Base-by-base conservation (phyloP, 1,140 invertebrate species). In the Idris sp. region DNA sequence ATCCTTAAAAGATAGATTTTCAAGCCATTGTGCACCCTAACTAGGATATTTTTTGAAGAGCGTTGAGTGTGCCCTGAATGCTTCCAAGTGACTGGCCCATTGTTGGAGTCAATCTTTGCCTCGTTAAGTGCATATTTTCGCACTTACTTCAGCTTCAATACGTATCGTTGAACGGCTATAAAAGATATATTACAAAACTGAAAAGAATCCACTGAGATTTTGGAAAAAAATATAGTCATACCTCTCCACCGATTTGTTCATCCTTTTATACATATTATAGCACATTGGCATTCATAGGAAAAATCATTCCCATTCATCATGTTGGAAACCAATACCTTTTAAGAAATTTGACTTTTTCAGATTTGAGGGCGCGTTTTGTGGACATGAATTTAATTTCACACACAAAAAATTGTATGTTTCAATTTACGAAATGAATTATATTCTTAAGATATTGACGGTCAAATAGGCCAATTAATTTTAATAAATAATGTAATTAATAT, bases 101-200 rank as follows among this genome's bases (percentile, higher is more conserved):
- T 86, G 84, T 86, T 67, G 65, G 22, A 84, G 85, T 86, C 85
- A 86, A 87, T 87, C 82, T 87, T 87, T 84, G 82, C 82, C 86
- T 87, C 84, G 85, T 87, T 86, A 86, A 85, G 76, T 81, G 81
- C 81, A 84, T 85, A 86, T 87, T 87, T 87, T 86, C 84, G 81
- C 82, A 83, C 84, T 85, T 75, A 78, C 68, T 78, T 72, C 68
- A 48, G 67, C 68, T 74, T 69, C 44, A 67, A 75, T 67, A 46
- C 51, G 43, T 74, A 77, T 75, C 59, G 59, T 11, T 73, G 72
- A 65, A 51, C 53, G 43, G 13, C 38, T 53, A 75, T 56, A 67
- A 71, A 72, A 67, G 54, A 49, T 26, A 41, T 36, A 31, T 16
- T 25, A 48, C 19, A 8, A 2, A 18, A 38, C n/a, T 56, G 25